Evolutionary conservation across 2,888 invertebrate species (phyloP), one percentile per base, ranked within the genome.

Genomic region (Villa cingulata): DNA sequence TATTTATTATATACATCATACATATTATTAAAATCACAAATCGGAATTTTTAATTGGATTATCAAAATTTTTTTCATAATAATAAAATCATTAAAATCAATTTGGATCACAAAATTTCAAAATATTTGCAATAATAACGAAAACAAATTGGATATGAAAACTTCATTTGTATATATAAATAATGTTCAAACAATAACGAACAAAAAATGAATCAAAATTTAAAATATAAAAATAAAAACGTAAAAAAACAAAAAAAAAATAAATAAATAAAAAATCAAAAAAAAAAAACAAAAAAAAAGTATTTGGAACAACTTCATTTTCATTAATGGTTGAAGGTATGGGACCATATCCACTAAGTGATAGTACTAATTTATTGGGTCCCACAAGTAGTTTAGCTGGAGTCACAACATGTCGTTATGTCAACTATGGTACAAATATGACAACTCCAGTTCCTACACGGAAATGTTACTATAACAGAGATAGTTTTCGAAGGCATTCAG

Each of bases 321-420:
- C 68, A 59, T 66, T 69, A 60, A 65, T 66, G 64, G 66, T 68
- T 68, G 70, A 69, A 67, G 68, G 70, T 63, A 69, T 69, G 68
- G 69, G 69, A 60, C 68, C 69, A 56, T 70, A 69, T 63, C 70
- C 70, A 53, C 62, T 69, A 58, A 68, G 52, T 47, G 57, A 70
- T 63, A 67, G 67, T 64, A 66, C 67, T 55, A 70, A 70, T 58
- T 52, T 57, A 45, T 61, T 70, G 66, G 66, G 67, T 56, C 66
- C 68, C 58, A 63, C 58, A 52, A 62, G 59, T 58, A 62, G 59
- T 58, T 62, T 64, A 56, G 62, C 59, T 52, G 57, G 63, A 55
- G 57, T 61, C 52, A 55, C 63, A 47, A 58, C 65, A 52, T 68
- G 65, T 60, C 57, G 57, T 43, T 67, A 68, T 56, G 63, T 67